Evolutionary conservation across 1,140 invertebrate species (phyloP).

Genomic region (Heliconius himera): DNA sequence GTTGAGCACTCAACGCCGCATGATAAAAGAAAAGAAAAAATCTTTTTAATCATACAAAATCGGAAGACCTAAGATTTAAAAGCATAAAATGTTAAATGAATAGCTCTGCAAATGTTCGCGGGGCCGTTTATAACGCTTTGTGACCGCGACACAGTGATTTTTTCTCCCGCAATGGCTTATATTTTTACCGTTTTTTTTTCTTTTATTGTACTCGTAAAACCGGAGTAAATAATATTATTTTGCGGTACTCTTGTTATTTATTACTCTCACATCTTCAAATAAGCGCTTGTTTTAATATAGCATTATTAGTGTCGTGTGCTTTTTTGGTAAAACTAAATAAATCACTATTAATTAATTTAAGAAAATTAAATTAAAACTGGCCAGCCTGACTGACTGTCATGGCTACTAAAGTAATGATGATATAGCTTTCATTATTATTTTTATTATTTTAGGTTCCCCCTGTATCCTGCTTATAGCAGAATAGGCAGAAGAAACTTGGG

Average conservation of each 20-base stretch:
- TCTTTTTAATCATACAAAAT: conserved; percentile 1
- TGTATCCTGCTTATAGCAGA: too few relatives aligned
- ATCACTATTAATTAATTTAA: too few relatives aligned
- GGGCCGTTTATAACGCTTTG: conserved; percentile 25
- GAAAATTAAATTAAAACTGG: too few relatives aligned
- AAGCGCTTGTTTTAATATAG: neutral
- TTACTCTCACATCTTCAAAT: conserved; percentile 1
- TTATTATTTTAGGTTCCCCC: too few relatives aligned
- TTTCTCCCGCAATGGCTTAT: conserved; percentile 21
- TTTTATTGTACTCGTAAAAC: conserved; percentile 16
- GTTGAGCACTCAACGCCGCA: too few relatives aligned
- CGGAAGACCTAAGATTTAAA: conserved; percentile 17
- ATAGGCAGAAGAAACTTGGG: too few relatives aligned
- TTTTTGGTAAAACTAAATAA: too few relatives aligned
- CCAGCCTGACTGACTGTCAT: too few relatives aligned
- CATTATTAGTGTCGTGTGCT: too few relatives aligned
- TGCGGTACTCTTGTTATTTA: conserved; percentile 2
- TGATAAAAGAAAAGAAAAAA: neutral
- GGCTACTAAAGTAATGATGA: too few relatives aligned
- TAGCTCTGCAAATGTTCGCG: conserved; percentile 23
- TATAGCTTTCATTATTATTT: too few relatives aligned
- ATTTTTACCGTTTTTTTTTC: conserved; percentile 11
- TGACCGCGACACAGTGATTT: conserved; percentile 27
- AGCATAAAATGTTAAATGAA: conserved; percentile 22
- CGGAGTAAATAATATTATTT: conserved; percentile 13